phyloP scores from a whole-genome alignment of 2,888 invertebrate species.

The Brachylomia viminalis region DNA sequence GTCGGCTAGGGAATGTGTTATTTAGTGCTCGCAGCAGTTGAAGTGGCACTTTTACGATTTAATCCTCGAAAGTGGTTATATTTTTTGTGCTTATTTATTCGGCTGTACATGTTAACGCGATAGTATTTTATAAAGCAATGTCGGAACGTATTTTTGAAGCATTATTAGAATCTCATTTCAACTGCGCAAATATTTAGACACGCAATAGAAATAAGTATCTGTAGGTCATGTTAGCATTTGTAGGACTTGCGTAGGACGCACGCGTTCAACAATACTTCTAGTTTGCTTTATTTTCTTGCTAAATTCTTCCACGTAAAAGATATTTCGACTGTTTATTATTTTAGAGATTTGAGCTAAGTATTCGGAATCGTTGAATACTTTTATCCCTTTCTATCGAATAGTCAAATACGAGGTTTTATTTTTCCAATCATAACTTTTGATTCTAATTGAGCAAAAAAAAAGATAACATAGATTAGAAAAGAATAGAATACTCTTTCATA shows the following conservation, averaged over 20 bases:
- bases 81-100: constrained; percentile 12
- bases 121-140: background rate
- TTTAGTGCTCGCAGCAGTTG: constrained; percentile 26
- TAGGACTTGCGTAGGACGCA: background rate
- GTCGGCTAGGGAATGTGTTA: constrained; percentile 30
- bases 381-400: background rate
- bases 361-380: background rate
- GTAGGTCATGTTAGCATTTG: constrained; percentile 6
- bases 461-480: no score
- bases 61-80: constrained; percentile 17
- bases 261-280: background rate
- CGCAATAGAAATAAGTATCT: background rate
- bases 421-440: background rate
- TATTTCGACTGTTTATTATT: background rate
- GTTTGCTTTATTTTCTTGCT: background rate
- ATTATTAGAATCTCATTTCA: background rate
- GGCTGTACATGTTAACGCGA: background rate
- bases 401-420: background rate
- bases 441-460: no score
- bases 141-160: background rate
- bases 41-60: constrained; percentile 21
- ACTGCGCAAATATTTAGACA: constrained; percentile 7
- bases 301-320: background rate
- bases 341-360: background rate
- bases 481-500: no score